These are phyloP conservation scores for Syngnathus rostellatus DNA, from an alignment of 2,797 vertebrate species.

Conservation along the genomic window DNA sequence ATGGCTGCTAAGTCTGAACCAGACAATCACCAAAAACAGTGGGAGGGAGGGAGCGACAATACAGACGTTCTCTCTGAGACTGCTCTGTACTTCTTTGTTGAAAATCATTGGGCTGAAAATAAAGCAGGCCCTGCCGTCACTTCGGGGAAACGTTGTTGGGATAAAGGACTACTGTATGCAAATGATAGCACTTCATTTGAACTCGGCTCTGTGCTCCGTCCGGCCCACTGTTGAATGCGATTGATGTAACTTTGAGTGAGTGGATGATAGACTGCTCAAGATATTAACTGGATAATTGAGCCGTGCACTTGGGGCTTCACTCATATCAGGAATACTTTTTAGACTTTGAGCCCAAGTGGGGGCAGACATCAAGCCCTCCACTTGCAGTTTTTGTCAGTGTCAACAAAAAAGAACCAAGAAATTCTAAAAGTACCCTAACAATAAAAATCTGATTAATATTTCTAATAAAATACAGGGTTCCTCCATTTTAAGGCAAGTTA, in stretches of 20 bases:
- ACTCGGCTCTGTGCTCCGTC: slow-evolving; percentile 3
- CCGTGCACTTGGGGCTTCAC: slow-evolving; percentile 21
- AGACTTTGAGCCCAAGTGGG: not conserved
- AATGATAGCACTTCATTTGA: slow-evolving; percentile 12
- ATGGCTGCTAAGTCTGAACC: slow-evolving; percentile 29
- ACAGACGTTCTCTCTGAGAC: slow-evolving; percentile 28
- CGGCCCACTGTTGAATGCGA: slow-evolving; percentile 18
- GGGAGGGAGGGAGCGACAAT: slow-evolving; percentile 28
- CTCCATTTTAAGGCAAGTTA: too few relatives aligned
- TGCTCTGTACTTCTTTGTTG: slow-evolving; percentile 38
- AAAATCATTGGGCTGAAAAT: slow-evolving; percentile 26
- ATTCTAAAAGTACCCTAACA: not conserved
- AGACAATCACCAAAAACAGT: slow-evolving; percentile 12
- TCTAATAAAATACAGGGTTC: too few relatives aligned
- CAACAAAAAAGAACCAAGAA: not conserved
- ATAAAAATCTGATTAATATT: not conserved
- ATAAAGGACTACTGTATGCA: slow-evolving; percentile 38
- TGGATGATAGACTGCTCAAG: slow-evolving; percentile 24
- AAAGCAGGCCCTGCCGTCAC: slow-evolving; percentile 16
- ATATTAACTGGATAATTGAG: slow-evolving; percentile 16
- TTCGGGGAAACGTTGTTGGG: slow-evolving; percentile 14
- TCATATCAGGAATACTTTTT: not conserved
- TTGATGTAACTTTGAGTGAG: slow-evolving; percentile 38
- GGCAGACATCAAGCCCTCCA: not conserved
- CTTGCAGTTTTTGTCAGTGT: not conserved